Evolutionary conservation across 2,797 vertebrate species (phyloP), one percentile per base, ranked within the genome.

Genomic region (Epinephelus coioides): DNA sequence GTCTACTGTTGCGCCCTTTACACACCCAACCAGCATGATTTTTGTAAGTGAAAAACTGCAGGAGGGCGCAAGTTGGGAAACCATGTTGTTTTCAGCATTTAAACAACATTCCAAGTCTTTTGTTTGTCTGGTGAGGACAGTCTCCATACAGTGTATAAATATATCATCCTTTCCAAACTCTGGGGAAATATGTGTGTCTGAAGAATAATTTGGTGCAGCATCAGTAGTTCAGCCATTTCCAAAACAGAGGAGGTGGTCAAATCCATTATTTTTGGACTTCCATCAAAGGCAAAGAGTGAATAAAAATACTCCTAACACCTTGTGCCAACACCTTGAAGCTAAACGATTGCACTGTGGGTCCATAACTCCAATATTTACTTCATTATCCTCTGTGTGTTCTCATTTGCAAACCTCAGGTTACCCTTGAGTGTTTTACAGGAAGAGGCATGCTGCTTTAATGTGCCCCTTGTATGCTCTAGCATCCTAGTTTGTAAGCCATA

Each of bases 381-480:
- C 65, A 83, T 85, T 85, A 82, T 85, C 71, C 77, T 88, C 80
- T 62, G 23, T 59, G 67, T 77, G 76, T 53, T 81, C 73, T 81
- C 79, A 78, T 86, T 89, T 83, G 75, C 61, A 78, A 80, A 72
- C 64, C 81, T 77, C 80, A 79, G n/a, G 34, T n/a, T 53, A 64
- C 73, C 46, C 13, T 8, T 0, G 14, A 71, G 66, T 69, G 69
- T 82, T 85, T 86, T 82, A 73, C 79, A 55, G 44, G 66, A 71
- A 11, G 62, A 63, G 30, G 53, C 64, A 9, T 73, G 75, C 65
- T 71, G 81, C 19, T 81, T 69, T 90, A 80, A 81, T 78, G 55
- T 25, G 61, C 55, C 51, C 38, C 51, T 63, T 34, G 66, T 14
- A 60, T 40, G 51, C 72, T 59, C 30, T 53, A 30, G 38, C 25